Evolutionary conservation across 2,797 vertebrate genomes (phyloP).

Genomic region (Gobionotothen gibberifrons): DNA sequence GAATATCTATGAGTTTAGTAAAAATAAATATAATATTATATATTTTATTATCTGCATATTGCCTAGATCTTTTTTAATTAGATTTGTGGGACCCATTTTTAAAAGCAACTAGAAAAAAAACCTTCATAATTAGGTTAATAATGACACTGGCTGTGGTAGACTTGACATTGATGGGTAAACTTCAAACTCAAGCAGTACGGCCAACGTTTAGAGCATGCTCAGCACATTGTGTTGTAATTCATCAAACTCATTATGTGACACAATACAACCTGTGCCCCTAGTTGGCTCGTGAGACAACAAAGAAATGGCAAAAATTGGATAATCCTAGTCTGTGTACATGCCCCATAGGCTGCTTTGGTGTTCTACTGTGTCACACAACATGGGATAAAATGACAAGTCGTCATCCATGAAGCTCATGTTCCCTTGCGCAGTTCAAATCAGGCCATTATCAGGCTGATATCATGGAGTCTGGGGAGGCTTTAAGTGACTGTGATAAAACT

Average conservation of each 20-base stretch:
- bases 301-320: constrained; percentile 24
- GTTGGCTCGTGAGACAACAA: constrained; percentile 30
- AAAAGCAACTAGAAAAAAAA: neutral
- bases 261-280: constrained; percentile 17
- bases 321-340: constrained; percentile 8
- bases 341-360: constrained; percentile 5
- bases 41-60: no score
- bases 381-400: constrained; percentile 15
- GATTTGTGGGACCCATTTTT: neutral
- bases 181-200: constrained; percentile 8
- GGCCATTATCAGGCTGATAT: constrained; percentile 54
- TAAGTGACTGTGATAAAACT: constrained; percentile 62
- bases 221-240: constrained; percentile 29
- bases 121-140: neutral
- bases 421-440: constrained; percentile 36
- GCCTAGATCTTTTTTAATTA: neutral
- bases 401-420: constrained; percentile 32
- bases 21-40: no score
- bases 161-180: constrained; percentile 6
- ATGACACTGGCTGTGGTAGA: neutral
- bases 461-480: constrained; percentile 50
- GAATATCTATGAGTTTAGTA: no score
- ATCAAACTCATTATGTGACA: constrained; percentile 22
- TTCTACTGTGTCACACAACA: constrained; percentile 3
- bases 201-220: constrained; percentile 22